Evolutionary conservation across 2,113 vertebrate genomes (phyloP).

Genomic region (Odobenus rosmarus): DNA sequence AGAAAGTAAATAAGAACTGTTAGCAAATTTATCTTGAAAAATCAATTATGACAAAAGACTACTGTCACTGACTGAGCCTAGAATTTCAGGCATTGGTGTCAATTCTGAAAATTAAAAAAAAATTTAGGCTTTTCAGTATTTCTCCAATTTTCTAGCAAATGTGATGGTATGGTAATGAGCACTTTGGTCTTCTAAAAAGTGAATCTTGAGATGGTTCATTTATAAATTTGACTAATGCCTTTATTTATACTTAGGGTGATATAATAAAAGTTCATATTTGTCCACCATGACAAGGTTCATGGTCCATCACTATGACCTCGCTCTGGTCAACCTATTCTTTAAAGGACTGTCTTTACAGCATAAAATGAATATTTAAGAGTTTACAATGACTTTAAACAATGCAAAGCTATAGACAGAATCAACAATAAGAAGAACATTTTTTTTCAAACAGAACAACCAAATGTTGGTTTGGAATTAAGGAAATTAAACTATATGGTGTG

Average conservation of each 20-base stretch:
- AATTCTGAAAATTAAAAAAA: neutral
- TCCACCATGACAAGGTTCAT: neutral
- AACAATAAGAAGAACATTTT: neutral
- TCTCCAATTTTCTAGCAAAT: neutral
- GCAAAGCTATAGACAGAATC: neutral
- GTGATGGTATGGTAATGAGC: neutral
- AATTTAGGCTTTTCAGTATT: neutral
- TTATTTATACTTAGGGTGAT: neutral
- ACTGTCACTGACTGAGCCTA: neutral
- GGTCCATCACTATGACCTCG: neutral
- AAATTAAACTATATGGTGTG: neutral
- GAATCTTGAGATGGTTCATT: neutral
- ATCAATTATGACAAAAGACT: neutral
- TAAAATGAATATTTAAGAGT: neutral
- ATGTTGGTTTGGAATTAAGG: neutral
- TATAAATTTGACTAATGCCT: neutral
- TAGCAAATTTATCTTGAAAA: neutral
- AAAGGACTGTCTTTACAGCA: neutral
- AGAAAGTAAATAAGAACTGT: neutral
- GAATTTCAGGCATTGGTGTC: neutral
- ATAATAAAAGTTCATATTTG: neutral
- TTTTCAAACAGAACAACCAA: neutral
- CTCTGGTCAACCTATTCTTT: neutral
- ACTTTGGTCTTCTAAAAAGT: neutral
- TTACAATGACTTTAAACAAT: neutral